Percentiles rank a stretch among this genome's conserved stretches.
phyloP scores from a whole-genome alignment of 2,113 vertebrate genomes.

The Orientallactaga bullata region DNA sequence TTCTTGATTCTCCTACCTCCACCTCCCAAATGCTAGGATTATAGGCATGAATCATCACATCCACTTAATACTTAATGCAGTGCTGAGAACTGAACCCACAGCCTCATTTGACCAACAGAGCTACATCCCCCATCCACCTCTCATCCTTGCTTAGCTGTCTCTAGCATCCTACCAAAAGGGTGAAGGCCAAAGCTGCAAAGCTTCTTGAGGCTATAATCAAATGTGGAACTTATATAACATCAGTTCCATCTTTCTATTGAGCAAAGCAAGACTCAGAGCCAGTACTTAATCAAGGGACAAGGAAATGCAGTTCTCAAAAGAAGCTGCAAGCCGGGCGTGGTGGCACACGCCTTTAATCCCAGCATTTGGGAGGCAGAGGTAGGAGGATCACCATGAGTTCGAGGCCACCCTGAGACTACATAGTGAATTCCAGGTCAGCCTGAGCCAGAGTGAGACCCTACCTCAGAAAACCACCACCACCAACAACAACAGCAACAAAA shows the following conservation, averaged over 20 bases:
- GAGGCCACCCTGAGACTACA: too few relatives aligned
- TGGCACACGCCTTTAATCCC: too few relatives aligned
- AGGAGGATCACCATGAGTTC: too few relatives aligned
- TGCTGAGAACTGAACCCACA: not conserved
- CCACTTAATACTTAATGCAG: not conserved
- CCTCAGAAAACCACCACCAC: too few relatives aligned
- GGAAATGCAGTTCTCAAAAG: constrained; percentile 11
- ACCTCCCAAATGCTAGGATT: not conserved
- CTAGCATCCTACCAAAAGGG: not conserved
- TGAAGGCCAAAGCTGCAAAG: not conserved
- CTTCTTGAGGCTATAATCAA: constrained; percentile 46
- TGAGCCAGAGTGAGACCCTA: too few relatives aligned
- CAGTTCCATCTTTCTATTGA: not conserved
- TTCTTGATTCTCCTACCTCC: not conserved
- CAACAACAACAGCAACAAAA: too few relatives aligned
- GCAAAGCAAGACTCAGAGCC: constrained; percentile 55
- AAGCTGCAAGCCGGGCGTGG: too few relatives aligned
- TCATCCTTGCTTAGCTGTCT: constrained; percentile 29
- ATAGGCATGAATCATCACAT: not conserved
- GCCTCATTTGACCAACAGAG: not conserved
- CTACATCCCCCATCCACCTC: not conserved
- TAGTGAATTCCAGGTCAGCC: too few relatives aligned
- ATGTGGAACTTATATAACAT: constrained; percentile 5
- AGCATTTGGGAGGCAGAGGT: too few relatives aligned
- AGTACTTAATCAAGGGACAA: constrained; percentile 15